Base-by-base conservation (phyloP, 2,113 vertebrate species). In the Chloropsis hardwickii region DNA sequence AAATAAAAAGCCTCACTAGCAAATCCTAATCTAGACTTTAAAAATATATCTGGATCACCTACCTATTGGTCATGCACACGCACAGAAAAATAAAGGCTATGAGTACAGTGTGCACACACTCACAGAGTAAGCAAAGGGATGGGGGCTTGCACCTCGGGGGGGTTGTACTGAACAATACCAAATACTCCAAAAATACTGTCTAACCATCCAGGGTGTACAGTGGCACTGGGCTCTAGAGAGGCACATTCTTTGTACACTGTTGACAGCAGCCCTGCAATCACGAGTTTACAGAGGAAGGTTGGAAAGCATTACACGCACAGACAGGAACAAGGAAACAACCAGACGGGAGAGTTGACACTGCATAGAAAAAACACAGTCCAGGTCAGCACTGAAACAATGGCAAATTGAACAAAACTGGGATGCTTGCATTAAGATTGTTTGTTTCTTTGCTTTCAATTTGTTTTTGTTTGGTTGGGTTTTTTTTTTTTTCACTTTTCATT, bases 281-380 rank as follows among this genome's bases (percentile, higher is more conserved):
- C 98, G 95, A 97, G 95, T 98, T 98, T 98, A 99, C 98, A 98
- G 97, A 98, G 96, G 97, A 98, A 99, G 98, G 86, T 88, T 97
- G 97, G 98, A 97, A 98, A 98, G 98, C 98, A 37, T 98, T 98
- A 99, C 98, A 98, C 98, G 98, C 99, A 98, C 98, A 96, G 97
- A 98, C 98, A 98, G 97, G 98, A 97, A 98, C 98, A 98, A 97
- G 97, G 97, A 97, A 98, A 98, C 98, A 96, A 97, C 97, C 97
- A 93, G 97, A 98, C 98, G 88, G 94, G 96, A 97, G 93, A 97
- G 97, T 98, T 98, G 98, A 99, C 98, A 98, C 98, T 99, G 99
- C 98, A 98, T 98, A 99, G 99, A 98, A 98, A 96, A 98, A 98
- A 98, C 98, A 98, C 98, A 98, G 98, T 98, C 98, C 98, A 98